Conservation (phyloP, 2,797 vertebrate species). For the Platalea minor region DNA sequence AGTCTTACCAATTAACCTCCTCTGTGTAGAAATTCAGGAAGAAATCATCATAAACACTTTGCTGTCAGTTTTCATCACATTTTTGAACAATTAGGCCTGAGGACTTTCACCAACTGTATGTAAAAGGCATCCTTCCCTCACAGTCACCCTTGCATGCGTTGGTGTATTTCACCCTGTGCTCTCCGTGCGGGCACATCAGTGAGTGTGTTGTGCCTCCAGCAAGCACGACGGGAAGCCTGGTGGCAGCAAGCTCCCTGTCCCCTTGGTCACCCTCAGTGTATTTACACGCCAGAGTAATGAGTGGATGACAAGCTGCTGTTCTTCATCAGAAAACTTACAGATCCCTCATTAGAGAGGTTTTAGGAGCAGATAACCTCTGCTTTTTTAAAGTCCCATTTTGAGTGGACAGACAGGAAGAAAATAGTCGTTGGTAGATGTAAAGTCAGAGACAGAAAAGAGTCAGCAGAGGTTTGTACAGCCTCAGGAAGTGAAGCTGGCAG, state of each 20-base stretch:
- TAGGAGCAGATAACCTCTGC: background rate
- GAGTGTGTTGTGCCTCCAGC: background rate
- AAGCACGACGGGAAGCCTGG: background rate
- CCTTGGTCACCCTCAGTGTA: background rate
- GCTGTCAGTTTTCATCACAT: background rate
- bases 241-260: background rate
- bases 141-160: accelerated
- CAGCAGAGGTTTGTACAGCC: background rate
- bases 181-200: accelerated
- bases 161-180: background rate
- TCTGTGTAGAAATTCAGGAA: background rate
- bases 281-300: background rate
- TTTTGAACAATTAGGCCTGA: background rate
- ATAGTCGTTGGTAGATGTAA: background rate
- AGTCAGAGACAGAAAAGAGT: background rate
- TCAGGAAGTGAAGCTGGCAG: background rate
- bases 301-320: background rate
- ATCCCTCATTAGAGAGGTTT: background rate
- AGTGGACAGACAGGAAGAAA: background rate
- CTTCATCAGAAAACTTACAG: background rate
- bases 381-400: background rate
- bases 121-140: background rate
- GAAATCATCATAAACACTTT: background rate
- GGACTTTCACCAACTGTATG: background rate
- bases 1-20: background rate